Conservation (phyloP, 1,140 invertebrate species). For the Drosophila santomea region DNA sequence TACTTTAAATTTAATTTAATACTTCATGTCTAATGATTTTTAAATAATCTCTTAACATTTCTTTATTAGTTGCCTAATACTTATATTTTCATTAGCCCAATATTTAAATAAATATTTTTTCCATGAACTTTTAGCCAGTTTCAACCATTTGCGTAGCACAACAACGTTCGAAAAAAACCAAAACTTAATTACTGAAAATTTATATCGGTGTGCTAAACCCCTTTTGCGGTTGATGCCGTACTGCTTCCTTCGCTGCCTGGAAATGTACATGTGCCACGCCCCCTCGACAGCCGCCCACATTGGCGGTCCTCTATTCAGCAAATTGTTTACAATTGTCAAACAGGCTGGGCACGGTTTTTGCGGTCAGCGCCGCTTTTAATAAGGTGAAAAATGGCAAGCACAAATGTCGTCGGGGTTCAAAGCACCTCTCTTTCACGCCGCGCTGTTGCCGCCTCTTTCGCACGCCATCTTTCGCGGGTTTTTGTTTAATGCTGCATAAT, state of each 20-base stretch:
- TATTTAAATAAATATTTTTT: neutral
- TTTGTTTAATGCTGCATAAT: conserved; percentile 80
- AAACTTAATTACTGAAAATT: conserved; percentile 47
- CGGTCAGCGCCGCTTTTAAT: conserved; percentile 58
- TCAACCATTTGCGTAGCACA: neutral
- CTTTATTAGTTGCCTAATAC: too few species aligned
- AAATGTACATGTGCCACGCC: conserved; percentile 40
- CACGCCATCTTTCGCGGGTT: conserved; percentile 31
- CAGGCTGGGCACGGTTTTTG: conserved; percentile 49
- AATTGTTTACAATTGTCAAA: conserved; percentile 58
- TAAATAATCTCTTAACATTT: too few species aligned
- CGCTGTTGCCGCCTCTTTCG: neutral
- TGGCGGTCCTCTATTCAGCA: conserved; percentile 40
- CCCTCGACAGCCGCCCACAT: conserved; percentile 15
- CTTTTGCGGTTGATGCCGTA: conserved; percentile 26
- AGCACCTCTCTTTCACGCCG: neutral
- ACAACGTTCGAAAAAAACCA: conserved; percentile 14
- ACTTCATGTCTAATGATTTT: too few species aligned
- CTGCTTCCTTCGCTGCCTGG: conserved; percentile 12
- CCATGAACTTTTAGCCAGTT: neutral
- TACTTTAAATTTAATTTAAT: too few species aligned
- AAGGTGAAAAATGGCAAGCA: conserved; percentile 61
- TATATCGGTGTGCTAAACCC: conserved; percentile 23
- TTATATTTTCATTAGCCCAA: neutral
- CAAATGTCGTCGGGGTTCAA: conserved; percentile 48